Percentiles rank a stretch among this genome's conserved stretches.
phyloP scores from a whole-genome alignment of 2,113 vertebrate genomes.

The Xenotilapia caudafasciata region DNA sequence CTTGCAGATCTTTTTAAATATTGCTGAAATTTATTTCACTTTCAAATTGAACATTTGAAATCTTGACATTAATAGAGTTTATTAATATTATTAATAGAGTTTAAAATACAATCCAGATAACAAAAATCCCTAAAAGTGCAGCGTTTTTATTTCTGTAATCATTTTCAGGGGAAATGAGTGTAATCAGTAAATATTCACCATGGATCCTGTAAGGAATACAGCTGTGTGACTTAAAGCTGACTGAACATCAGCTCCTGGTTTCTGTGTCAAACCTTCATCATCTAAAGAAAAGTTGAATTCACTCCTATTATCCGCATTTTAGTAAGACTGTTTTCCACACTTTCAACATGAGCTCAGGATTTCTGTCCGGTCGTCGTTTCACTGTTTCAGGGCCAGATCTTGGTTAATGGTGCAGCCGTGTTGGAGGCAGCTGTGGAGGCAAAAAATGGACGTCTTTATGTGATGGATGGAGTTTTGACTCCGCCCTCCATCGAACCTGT shows the following conservation, averaged over 20 bases:
- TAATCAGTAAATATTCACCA: not conserved
- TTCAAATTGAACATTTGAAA: not conserved
- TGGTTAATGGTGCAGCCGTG: slow-evolving; percentile 72
- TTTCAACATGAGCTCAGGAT: not conserved
- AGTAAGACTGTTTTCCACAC: not conserved
- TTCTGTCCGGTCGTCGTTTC: not conserved
- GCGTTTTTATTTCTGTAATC: not conserved
- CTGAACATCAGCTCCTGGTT: not conserved
- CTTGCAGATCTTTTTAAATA: not conserved
- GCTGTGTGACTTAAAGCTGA: not conserved
- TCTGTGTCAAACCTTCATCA: not conserved
- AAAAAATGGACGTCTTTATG: slow-evolving; percentile 84
- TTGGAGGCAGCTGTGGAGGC: slow-evolving; percentile 80
- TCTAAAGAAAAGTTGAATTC: not conserved
- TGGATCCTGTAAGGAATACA: not conserved
- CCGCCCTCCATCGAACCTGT: slow-evolving; percentile 85
- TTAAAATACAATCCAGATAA: not conserved
- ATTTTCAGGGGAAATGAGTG: not conserved
- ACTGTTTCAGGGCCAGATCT: slow-evolving; percentile 76
- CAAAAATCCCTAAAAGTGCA: not conserved
- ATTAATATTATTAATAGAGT: not conserved
- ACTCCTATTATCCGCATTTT: not conserved
- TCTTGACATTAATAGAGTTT: not conserved
- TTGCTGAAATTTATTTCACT: not conserved
- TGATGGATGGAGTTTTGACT: slow-evolving; percentile 77